phyloP scores from a whole-genome alignment of 2,113 vertebrate genomes.

The Siniperca knerii region DNA sequence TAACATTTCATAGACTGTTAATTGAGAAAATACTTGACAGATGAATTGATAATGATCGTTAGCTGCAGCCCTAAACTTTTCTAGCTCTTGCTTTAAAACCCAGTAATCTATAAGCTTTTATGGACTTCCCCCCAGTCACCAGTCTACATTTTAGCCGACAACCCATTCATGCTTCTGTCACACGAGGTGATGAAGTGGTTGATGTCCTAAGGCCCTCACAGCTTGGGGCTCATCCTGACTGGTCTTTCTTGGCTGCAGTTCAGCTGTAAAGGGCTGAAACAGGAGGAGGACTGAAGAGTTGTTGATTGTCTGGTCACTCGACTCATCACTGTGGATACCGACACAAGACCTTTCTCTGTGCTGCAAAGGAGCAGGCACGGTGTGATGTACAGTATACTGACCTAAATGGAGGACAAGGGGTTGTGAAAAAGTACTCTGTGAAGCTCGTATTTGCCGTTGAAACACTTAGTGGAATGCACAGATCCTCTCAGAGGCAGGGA shows the following conservation, averaged over 20 bases:
- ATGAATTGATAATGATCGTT: background rate
- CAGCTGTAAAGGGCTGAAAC: conserved; percentile 10
- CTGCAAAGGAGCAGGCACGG: conserved; percentile 6
- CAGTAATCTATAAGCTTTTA: background rate
- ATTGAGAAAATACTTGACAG: background rate
- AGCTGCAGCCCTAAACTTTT: background rate
- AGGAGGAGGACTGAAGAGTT: background rate
- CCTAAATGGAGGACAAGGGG: background rate
- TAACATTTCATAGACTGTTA: background rate
- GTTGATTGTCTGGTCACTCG: background rate
- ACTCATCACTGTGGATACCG: background rate
- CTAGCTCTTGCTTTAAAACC: background rate
- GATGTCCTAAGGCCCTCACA: conserved; percentile 9
- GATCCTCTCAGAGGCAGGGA: background rate
- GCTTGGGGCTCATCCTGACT: conserved; percentile 2
- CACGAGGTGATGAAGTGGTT: conserved; percentile 36
- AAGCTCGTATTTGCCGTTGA: background rate
- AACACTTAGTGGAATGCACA: background rate
- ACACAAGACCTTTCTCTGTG: background rate
- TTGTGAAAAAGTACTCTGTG: background rate
- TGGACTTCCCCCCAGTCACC: background rate
- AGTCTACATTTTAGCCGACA: background rate
- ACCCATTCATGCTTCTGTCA: background rate
- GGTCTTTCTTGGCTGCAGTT: conserved; percentile 1
- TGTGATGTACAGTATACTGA: background rate